A percentile compares a stretch with the other conserved stretches of the same genome.
These are phyloP conservation scores for Micropterix aruncella DNA, from an alignment of 2,888 invertebrate species.

Conservation along the genomic window DNA sequence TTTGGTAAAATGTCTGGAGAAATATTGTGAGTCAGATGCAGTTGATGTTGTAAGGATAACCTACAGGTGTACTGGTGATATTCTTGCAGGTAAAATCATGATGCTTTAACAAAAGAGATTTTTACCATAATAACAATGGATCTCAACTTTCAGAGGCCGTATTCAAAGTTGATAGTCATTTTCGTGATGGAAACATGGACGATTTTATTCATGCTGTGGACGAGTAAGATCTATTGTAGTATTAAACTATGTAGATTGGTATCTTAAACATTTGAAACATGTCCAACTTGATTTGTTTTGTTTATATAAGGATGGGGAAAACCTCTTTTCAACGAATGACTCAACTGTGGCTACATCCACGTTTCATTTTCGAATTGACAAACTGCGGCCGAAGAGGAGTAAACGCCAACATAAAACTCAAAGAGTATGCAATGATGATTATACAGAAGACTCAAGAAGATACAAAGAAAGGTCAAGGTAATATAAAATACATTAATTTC, in stretches of 20 bases:
- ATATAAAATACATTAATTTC: no score
- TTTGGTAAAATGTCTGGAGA: no score
- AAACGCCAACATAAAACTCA: not conserved
- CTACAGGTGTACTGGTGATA: no score
- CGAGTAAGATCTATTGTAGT: not conserved
- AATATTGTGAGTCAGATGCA: no score
- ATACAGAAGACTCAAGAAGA: not conserved
- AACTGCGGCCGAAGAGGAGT: not conserved
- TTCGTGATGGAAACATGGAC: not conserved
- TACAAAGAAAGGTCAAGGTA: not conserved
- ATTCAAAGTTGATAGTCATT: not conserved
- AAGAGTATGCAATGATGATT: not conserved
- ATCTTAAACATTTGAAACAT: no score
- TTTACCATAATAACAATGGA: no score
- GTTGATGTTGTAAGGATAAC: no score
- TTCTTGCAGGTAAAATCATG: no score
- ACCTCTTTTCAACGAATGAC: not conserved
- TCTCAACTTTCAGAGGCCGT: not conserved
- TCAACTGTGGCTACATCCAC: not conserved
- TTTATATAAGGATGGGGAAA: not conserved
- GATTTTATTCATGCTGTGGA: not conserved
- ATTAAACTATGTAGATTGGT: not conserved
- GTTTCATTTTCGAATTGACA: not conserved
- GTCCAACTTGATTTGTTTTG: no score
- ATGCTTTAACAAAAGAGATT: no score